Base-by-base conservation (phyloP, 1,140 invertebrate genomes). In the Pseudachorutes palmiensis region DNA sequence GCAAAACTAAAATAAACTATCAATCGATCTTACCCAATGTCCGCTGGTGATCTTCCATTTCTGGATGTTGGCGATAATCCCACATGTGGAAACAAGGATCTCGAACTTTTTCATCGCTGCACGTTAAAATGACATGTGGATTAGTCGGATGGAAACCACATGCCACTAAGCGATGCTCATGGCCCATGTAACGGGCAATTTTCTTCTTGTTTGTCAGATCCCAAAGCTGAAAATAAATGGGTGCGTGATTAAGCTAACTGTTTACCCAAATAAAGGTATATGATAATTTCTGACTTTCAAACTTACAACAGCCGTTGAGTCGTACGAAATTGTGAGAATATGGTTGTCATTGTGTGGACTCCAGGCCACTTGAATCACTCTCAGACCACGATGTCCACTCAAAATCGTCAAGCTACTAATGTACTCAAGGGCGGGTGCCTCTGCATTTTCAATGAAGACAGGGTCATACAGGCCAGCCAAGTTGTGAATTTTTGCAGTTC, bases 11-110 rank as follows among this genome's bases (percentile, higher is more conserved):
- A 9, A 41, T 41, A 9, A 5, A 5, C 36, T 9, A 41, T 41
- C 5, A 9, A 19, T 19, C 36, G 5, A 41, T 41, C n/a, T 41
- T 41, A 41, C 36, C 36, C 36, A 41, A 9, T 41, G 5, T 41
- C 19, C 19, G 5, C 5, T 9, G 36, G 36, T 41, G 19, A 19
- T 41, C 36, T 9, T 5, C 5, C 19, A 19, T 5, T 19, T 41
- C 36, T 9, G 5, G 5, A 19, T 73, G 55, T 2, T 69, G 24
- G 2, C 69, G 41, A 30, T 67, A 70, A 29, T 73, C 67, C 72
- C 72, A 73, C 55, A 71, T 45, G 30, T 71, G 72, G 19, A 73
- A 30, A 1, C 68, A 41, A 49, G 62, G 66, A 31, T 73, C 72
- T 0, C n/a, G 16, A 19, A 48, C 26, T 0, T 64, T n/a, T 58